phyloP scores from a whole-genome alignment of 92 coral and sea anemone genomes.

The Anthopleura xanthogrammica region DNA sequence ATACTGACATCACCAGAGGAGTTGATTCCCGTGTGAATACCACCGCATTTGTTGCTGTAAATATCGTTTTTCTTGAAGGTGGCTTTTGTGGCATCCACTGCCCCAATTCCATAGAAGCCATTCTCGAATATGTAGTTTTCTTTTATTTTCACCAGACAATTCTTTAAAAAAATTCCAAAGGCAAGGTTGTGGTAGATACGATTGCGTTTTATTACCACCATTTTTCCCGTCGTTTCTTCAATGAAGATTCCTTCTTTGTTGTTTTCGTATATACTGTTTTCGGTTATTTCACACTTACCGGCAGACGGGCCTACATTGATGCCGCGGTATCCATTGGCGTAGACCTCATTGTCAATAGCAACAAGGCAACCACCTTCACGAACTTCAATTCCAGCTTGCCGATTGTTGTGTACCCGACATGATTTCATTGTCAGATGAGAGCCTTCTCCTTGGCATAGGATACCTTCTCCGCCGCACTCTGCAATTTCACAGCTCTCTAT shows the following conservation, averaged over 20 bases:
- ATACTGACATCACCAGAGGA: conserved; percentile 47
- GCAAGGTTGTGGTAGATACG: conserved; percentile 62
- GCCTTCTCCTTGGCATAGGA: conserved; percentile 38
- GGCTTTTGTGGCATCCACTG: conserved; percentile 36
- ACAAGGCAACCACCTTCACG: conserved; percentile 56
- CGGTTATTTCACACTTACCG: conserved; percentile 36
- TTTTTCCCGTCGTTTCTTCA: neutral
- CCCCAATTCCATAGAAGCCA: conserved; percentile 45
- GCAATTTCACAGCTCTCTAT: conserved; percentile 57
- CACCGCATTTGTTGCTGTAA: conserved; percentile 65
- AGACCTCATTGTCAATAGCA: conserved; percentile 52
- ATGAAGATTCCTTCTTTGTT: conserved; percentile 48
- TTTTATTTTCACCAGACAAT: neutral
- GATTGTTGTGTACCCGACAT: conserved; percentile 60
- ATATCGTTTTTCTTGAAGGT: conserved; percentile 37
- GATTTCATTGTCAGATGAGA: conserved; percentile 32
- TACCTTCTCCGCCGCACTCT: conserved; percentile 59
- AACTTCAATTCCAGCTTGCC: conserved; percentile 60
- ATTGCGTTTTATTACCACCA: conserved; percentile 23
- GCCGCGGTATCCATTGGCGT: conserved; percentile 51
- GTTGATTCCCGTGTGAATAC: conserved; percentile 36
- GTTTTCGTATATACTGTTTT: conserved; percentile 64
- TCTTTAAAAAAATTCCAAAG: conserved; percentile 60
- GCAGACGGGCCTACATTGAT: conserved; percentile 45
- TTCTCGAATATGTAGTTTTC: conserved; percentile 60